phyloP scores from a whole-genome alignment of 1,140 invertebrate species.

The Adelges cooleyi region DNA sequence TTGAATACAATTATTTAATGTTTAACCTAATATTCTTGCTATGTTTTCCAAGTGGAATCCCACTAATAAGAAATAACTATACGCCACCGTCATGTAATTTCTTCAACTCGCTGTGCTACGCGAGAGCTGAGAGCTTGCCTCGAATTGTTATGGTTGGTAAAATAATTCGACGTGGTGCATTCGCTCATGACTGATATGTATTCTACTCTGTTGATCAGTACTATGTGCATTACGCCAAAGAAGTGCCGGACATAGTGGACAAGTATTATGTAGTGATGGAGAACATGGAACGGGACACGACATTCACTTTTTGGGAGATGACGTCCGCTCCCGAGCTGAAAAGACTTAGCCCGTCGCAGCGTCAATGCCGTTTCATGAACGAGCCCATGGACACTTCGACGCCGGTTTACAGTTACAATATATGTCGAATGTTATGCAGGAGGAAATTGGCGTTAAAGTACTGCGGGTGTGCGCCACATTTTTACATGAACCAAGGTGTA shows the following conservation, averaged over 20 bases:
- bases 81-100: slow-evolving; percentile 33
- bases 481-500: slow-evolving; percentile 39
- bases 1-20: too few species aligned
- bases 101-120: slow-evolving; percentile 34
- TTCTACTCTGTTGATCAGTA: slow-evolving; percentile 39
- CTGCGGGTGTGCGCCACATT: slow-evolving; percentile 53
- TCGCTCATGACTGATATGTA: background rate
- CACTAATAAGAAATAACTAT: background rate
- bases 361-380: slow-evolving; percentile 51
- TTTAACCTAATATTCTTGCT: too few species aligned
- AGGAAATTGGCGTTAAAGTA: slow-evolving; percentile 44
- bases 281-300: slow-evolving; percentile 40
- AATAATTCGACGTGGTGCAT: background rate
- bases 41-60: background rate
- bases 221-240: slow-evolving; percentile 46
- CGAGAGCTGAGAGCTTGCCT: slow-evolving; percentile 33
- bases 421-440: slow-evolving; percentile 54
- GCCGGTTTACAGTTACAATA: slow-evolving; percentile 51
- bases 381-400: slow-evolving; percentile 48
- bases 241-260: slow-evolving; percentile 40
- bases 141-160: slow-evolving; percentile 30
- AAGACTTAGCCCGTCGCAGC: slow-evolving; percentile 44
- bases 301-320: slow-evolving; percentile 44
- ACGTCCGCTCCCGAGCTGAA: slow-evolving; percentile 38
- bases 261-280: slow-evolving; percentile 35